Evolutionary conservation across 2,113 vertebrate species (phyloP).

Genomic region (Pseudorectes ferrugineus): DNA sequence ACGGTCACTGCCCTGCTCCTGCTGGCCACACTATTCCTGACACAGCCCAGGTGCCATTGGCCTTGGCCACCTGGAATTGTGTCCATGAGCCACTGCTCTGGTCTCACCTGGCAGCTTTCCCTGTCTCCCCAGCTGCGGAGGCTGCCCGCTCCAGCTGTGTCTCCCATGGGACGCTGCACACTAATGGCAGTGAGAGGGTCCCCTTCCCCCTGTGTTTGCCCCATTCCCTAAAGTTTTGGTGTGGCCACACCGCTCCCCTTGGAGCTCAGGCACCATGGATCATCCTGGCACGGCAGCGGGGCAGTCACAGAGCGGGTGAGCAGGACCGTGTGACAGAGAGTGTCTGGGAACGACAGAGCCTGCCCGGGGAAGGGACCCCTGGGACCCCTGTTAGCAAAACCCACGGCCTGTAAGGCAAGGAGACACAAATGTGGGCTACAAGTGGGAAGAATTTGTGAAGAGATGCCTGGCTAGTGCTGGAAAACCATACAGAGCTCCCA

Average conservation of each 20-base stretch:
- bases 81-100: background rate
- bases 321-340: background rate
- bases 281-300: rapidly evolving
- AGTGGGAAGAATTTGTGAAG: background rate
- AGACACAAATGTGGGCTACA: background rate
- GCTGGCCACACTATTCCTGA: background rate
- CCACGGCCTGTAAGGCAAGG: background rate
- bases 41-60: rapidly evolving
- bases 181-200: no score
- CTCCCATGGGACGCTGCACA: background rate
- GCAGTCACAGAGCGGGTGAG: background rate
- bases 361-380: background rate
- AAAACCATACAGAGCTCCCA: background rate
- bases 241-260: rapidly evolving
- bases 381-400: background rate
- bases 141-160: background rate
- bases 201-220: background rate
- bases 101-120: background rate
- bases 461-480: background rate
- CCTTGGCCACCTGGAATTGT: background rate
- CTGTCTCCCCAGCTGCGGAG: background rate
- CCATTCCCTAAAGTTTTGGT: no score
- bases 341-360: background rate
- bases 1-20: background rate
- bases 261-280: background rate